phyloP scores from a whole-genome alignment of 2,888 invertebrate species.

The Pyralis farinalis region DNA sequence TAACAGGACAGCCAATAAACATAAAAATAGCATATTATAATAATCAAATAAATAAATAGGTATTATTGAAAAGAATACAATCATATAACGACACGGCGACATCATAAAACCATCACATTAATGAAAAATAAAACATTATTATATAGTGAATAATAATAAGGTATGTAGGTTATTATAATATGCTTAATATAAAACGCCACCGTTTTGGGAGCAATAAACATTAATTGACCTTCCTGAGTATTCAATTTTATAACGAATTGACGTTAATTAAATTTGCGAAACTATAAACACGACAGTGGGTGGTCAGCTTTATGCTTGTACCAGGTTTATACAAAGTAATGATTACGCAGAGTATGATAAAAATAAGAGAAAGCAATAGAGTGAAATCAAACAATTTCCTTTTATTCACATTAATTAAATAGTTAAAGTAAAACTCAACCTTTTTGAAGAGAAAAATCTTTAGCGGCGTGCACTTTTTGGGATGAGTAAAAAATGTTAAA shows the following conservation, averaged over 20 bases:
- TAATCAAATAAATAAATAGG: too few species aligned
- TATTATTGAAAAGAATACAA: slow-evolving; percentile 3
- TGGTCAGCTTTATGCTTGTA: slow-evolving; percentile 27
- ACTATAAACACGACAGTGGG: slow-evolving; percentile 30
- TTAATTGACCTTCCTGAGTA: slow-evolving; percentile 16
- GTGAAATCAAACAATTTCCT: too few species aligned
- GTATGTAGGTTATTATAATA: slow-evolving; percentile 1
- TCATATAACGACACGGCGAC: neutral
- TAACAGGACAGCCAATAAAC: too few species aligned
- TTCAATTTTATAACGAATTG: slow-evolving; percentile 2
- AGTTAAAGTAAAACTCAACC: too few species aligned
- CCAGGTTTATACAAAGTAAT: too few species aligned
- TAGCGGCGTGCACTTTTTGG: too few species aligned
- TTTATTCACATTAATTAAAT: too few species aligned
- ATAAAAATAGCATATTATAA: too few species aligned
- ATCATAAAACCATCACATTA: slow-evolving; percentile 8
- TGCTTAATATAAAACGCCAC: slow-evolving; percentile 7
- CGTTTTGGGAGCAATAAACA: slow-evolving; percentile 12
- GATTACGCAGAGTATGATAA: too few species aligned
- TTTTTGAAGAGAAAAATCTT: too few species aligned
- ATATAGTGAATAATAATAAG: slow-evolving; percentile 2
- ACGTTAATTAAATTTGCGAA: slow-evolving; percentile 30
- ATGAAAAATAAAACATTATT: slow-evolving; percentile 1
- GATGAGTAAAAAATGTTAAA: too few species aligned
- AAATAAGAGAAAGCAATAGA: too few species aligned